These are phyloP conservation scores for Oncorhynchus gorbuscha DNA, from an alignment of 2,113 vertebrate genomes.

Conservation along the genomic window DNA sequence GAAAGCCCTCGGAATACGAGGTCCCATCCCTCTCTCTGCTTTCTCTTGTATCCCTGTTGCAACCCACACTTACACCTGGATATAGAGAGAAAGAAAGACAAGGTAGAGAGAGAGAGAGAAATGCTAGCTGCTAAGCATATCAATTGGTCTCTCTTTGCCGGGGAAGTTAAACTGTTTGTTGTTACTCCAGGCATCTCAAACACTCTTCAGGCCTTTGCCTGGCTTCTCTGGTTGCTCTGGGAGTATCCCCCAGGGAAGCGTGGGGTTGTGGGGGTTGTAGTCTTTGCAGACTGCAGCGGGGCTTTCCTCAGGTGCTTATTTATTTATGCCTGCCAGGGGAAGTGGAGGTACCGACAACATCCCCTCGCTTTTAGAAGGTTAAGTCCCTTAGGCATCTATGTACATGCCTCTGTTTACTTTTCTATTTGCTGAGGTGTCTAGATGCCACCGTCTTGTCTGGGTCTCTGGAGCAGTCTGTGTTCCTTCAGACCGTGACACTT, in stretches of 20 bases:
- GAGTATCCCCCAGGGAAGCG: not conserved
- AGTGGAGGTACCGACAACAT: not conserved
- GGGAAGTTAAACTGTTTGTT: slow-evolving; percentile 1
- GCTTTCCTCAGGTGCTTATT: slow-evolving; percentile 2
- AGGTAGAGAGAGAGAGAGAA: not conserved
- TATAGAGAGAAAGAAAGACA: slow-evolving; percentile 6
- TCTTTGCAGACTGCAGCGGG: not conserved
- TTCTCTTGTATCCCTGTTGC: slow-evolving; percentile 10
- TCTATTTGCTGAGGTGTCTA: not conserved
- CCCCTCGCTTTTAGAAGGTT: not conserved
- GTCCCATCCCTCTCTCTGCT: not conserved
- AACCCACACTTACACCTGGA: slow-evolving; percentile 2
- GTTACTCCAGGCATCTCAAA: not conserved
- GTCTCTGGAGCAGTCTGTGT: not conserved
- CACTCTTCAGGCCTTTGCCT: not conserved
- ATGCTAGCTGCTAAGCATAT: not conserved
- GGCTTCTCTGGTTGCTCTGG: not conserved
- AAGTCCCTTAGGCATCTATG: not conserved
- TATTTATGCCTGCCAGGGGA: not conserved
- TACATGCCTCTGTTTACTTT: not conserved
- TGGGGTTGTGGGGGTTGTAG: not conserved
- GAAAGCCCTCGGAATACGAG: slow-evolving; percentile 11
- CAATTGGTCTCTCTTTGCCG: slow-evolving; percentile 1
- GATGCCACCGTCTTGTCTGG: not conserved
- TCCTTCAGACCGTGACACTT: not conserved